phyloP scores from a whole-genome alignment of 2,113 vertebrate species.

The Guaruba guarouba region DNA sequence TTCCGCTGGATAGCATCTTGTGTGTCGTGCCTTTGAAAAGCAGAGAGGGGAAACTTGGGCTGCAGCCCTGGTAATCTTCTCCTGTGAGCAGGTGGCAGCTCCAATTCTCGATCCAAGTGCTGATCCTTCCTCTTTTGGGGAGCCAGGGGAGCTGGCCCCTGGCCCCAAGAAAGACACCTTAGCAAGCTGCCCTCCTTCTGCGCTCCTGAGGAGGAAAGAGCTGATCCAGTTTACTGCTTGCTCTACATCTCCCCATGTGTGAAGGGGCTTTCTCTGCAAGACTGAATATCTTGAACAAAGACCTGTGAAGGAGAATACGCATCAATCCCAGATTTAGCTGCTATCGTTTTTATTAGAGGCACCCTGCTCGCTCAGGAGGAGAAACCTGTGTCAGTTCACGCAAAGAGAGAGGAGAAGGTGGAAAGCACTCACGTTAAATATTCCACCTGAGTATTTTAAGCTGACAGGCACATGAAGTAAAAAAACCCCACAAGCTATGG shows the following conservation, averaged over 20 bases:
- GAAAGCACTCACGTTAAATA: slow-evolving; percentile 3
- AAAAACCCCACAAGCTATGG: slow-evolving; percentile 3
- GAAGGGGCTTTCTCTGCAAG: not conserved
- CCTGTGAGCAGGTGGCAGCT: not conserved
- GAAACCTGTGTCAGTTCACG: not conserved
- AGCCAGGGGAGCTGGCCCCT: not conserved
- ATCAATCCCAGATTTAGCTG: not conserved
- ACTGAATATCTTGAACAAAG: not conserved
- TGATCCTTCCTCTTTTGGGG: not conserved
- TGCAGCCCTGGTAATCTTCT: not conserved
- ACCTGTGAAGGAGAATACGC: not conserved
- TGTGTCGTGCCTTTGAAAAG: not conserved
- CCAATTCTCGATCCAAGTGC: not conserved
- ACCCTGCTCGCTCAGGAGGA: not conserved
- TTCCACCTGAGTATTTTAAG: slow-evolving; percentile 24
- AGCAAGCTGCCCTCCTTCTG: not conserved
- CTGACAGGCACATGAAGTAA: slow-evolving; percentile 18
- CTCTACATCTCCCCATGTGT: not conserved
- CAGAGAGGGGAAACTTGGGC: not conserved
- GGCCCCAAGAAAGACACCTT: not conserved
- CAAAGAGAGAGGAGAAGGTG: not conserved
- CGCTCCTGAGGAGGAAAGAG: not conserved
- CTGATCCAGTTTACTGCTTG: not conserved
- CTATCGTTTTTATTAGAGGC: not conserved
- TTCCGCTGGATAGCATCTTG: not conserved